Percentiles rank a stretch among this genome's conserved stretches.
These are phyloP conservation scores for Mohoua ochrocephala DNA, from an alignment of 2,113 vertebrate genomes.

Conservation along the genomic window DNA sequence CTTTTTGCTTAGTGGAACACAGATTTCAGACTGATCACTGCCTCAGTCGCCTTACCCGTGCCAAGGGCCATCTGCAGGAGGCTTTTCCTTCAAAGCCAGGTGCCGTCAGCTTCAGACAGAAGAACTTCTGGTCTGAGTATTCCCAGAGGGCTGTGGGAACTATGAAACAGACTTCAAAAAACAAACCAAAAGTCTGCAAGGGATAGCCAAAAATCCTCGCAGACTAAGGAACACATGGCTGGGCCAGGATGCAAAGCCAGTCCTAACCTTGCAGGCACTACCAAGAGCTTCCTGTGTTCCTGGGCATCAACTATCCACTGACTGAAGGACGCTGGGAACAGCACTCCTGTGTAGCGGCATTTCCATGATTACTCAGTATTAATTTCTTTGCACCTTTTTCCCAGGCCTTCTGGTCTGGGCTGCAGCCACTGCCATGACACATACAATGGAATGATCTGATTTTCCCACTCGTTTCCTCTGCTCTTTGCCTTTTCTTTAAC, in stretches of 20 bases:
- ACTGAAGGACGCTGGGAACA: background rate
- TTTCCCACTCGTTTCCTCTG: background rate
- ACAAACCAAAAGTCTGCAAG: background rate
- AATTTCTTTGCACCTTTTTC: background rate
- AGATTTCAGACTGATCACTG: background rate
- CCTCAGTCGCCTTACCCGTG: background rate
- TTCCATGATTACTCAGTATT: background rate
- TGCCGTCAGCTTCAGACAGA: background rate
- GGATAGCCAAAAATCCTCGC: background rate
- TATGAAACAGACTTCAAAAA: background rate
- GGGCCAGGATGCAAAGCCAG: background rate
- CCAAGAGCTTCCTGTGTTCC: background rate
- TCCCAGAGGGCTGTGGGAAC: background rate
- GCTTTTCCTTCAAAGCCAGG: background rate
- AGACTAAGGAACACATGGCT: background rate
- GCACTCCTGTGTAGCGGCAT: background rate
- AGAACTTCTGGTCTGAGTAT: background rate
- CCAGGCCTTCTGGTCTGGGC: background rate
- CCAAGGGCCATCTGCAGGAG: background rate
- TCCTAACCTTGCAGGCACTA: background rate
- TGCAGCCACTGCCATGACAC: background rate
- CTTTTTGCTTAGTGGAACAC: background rate
- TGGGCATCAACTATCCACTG: background rate
- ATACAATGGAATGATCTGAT: background rate
- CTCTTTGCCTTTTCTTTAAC: background rate